Base-by-base conservation (phyloP, 1,140 invertebrate genomes). In the Brachionus sp. region DNA sequence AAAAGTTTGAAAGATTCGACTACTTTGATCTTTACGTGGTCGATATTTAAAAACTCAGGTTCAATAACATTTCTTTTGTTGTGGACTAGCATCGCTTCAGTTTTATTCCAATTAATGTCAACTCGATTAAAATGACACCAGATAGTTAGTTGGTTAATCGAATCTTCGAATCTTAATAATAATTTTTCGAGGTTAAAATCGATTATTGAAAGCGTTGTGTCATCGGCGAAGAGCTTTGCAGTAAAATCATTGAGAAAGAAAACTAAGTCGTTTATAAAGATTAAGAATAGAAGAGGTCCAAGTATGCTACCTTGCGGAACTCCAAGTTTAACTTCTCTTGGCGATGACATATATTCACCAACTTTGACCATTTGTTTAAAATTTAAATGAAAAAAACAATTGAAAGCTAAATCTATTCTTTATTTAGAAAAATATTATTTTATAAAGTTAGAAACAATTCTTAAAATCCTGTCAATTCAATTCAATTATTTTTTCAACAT, bases 301-400 rank as follows among this genome's bases (percentile, higher is more conserved):
- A 66, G 62, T 25, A 66, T 23, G 29, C 62, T 66, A 29, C 62
- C 62, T 66, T 66, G 62, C 13, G 62, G 62, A 66, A 66, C 62
- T 12, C 62, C 62, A 9, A 66, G 62, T 29, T 66, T 66, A 29
- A 9, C 29, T 25, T 33, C 5, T 25, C 5, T 29, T 29, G 29
- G 6, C 7, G 62, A 9, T 25, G 62, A 66, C 6, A 66, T 25
- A 29, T 13, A 9, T 9, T 4, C 4, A 1, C 7, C 6, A 29
- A 23, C 23, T 10, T 66, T 66, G 5, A 66, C 62, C 10, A 29
- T 66, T 66, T 66, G 16, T 29, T 25, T 66, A 12, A 16, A 23
- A 66, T 66, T 25, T n/a, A n/a, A n/a, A n/a, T n/a, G n/a, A n/a
- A n/a, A n/a, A n/a, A n/a, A n/a, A n/a, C n/a, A n/a, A n/a, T n/a